These are phyloP conservation scores for Burhinus bistriatus DNA, from an alignment of 2,113 vertebrate species.

Conservation along the genomic window DNA sequence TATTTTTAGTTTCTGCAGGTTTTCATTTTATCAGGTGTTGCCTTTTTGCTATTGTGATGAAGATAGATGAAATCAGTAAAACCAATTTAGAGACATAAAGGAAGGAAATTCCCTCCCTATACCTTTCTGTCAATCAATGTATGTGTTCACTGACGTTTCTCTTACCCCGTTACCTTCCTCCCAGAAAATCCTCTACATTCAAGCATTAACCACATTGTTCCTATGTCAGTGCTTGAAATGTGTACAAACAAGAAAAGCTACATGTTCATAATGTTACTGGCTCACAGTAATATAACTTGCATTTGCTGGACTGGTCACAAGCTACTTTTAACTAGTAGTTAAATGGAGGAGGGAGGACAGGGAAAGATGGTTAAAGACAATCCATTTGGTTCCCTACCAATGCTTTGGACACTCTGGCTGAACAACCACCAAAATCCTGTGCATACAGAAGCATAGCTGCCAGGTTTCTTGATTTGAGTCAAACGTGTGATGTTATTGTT, in stretches of 20 bases:
- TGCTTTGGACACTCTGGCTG: neutral
- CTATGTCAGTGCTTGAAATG: neutral
- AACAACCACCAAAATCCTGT: neutral
- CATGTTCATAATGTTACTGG: neutral
- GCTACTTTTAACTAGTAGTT: neutral
- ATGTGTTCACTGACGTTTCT: neutral
- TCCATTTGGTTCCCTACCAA: neutral
- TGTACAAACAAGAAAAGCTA: neutral
- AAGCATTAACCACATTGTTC: neutral
- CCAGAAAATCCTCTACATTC: neutral
- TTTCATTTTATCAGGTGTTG: neutral
- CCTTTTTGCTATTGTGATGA: neutral
- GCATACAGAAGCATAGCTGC: neutral
- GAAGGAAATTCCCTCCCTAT: neutral
- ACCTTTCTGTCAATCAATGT: neutral
- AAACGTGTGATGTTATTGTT: neutral
- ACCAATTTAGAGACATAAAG: neutral
- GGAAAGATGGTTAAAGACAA: neutral
- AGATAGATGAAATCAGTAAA: neutral
- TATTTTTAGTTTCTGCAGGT: neutral
- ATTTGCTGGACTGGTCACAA: neutral
- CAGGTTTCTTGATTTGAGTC: neutral
- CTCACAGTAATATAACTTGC: neutral
- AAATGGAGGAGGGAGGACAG: neutral
- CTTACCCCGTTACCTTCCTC: neutral